These are phyloP conservation scores for Panthera tigris DNA, from an alignment of 2,113 vertebrate species.

Conservation along the genomic window DNA sequence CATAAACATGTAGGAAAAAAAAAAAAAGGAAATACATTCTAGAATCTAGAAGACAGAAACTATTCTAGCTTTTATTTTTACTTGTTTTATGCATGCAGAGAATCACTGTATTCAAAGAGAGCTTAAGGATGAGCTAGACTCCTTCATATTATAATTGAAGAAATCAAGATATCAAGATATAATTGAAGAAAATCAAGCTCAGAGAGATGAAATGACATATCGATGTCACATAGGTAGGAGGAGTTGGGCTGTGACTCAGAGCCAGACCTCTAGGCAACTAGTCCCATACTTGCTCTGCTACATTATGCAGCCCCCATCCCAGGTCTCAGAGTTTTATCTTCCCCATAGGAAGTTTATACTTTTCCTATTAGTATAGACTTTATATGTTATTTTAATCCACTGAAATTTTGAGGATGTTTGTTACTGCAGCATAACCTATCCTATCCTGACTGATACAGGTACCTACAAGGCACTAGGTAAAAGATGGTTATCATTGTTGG, in stretches of 20 bases:
- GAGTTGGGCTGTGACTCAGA: no score
- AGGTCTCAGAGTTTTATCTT: neutral
- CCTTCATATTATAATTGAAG: neutral
- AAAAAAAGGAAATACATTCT: neutral
- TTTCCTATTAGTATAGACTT: neutral
- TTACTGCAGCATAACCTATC: neutral
- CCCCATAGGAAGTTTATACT: neutral
- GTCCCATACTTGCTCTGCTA: neutral
- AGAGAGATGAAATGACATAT: neutral
- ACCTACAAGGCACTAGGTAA: neutral
- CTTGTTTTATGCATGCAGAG: neutral
- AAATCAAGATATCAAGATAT: neutral
- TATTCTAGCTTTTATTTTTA: slow-evolving; percentile 42
- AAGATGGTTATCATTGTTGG: neutral
- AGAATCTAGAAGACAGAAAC: neutral
- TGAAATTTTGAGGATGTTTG: neutral
- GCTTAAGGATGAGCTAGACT: neutral
- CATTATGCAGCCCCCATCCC: neutral
- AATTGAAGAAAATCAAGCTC: neutral
- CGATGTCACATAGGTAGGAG: neutral
- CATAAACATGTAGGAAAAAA: no score
- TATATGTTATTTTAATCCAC: neutral
- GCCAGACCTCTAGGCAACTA: neutral
- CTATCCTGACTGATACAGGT: neutral
- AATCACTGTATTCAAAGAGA: neutral